phyloP scores from a whole-genome alignment of 2,797 vertebrate genomes.

The Prunella strophiata region DNA sequence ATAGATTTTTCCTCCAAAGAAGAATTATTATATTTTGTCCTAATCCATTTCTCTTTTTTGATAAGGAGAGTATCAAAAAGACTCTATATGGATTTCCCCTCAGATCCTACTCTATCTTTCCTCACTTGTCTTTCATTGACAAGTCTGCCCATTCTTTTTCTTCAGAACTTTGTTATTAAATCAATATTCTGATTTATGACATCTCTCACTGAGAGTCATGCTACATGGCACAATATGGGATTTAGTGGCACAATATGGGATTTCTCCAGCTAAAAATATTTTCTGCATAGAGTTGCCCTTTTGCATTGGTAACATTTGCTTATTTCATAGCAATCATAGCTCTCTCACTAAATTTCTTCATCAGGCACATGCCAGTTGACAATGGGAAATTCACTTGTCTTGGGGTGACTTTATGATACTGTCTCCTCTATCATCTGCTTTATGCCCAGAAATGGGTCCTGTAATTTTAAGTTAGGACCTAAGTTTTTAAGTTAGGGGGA shows the following conservation, averaged over 20 bases:
- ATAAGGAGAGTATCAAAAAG: background rate
- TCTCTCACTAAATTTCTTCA: background rate
- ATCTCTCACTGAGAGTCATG: slow-evolving; percentile 5
- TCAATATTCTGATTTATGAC: slow-evolving; percentile 12
- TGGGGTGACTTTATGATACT: background rate
- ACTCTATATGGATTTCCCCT: background rate
- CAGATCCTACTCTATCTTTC: background rate
- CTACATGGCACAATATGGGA: background rate
- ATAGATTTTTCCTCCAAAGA: background rate
- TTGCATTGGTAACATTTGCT: slow-evolving; percentile 30
- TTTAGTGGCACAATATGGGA: background rate
- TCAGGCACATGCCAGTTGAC: background rate
- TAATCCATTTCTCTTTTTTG: background rate
- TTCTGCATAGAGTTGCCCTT: background rate
- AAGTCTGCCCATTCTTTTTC: background rate
- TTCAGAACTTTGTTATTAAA: background rate
- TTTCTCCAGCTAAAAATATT: slow-evolving; percentile 8
- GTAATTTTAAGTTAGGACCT: background rate
- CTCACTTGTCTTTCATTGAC: background rate
- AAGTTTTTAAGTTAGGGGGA: background rate
- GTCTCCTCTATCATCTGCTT: too few species aligned
- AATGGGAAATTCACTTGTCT: background rate
- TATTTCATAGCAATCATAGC: slow-evolving; percentile 1
- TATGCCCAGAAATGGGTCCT: background rate
- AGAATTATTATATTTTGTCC: background rate